Evolutionary conservation across 2,113 vertebrate genomes (phyloP), one percentile per base, ranked within the genome.

Genomic region (Hippocampus mohnikei): DNA sequence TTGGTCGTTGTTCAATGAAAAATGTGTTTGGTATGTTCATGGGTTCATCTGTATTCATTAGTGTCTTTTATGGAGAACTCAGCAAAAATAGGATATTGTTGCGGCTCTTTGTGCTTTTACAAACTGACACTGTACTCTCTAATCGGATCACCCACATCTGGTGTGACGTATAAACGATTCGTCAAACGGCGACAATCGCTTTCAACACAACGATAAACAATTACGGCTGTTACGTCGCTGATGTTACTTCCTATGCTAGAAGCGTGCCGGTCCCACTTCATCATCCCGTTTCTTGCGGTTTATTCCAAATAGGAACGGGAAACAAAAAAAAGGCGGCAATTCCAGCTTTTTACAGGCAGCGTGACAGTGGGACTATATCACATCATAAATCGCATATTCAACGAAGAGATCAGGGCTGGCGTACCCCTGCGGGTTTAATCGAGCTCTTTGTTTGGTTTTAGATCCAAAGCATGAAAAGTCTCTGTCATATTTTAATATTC

Each of bases 381-480:
- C 53, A 55, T 55, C 53, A n/a, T 2, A n/a, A 23, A 56, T 56
- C n/a, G 55, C 55, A 56, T 56, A 56, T 56, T 56, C 55, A 56
- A 56, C 55, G 1, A 56, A 56, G 25, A 59, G 56, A 59, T 59
- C 56, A 29, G 13, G 25, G 56, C 56, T 33, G 5, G 27, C 56
- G 2, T 18, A 59, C 56, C 25, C 56, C 56, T 8, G 27, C 13
- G n/a, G 20, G 62, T 9, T 23, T 42, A 42, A 42, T 44, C 20
- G 23, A 13, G 40, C 40, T 8, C 40, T 25, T 64, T 64, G 40
- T 64, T 23, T 64, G 60, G 11, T 15, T 64, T 64, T 42, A 15
- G 40, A 62, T n/a, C 40, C 40, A n/a, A 23, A 85, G 81, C 66
- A 76, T 74, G 81, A 86, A 86, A 80, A 66, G 70, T 85, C 25